Evolutionary conservation across 2,113 vertebrate species (phyloP).

Genomic region (Chroicocephalus ridibundus): DNA sequence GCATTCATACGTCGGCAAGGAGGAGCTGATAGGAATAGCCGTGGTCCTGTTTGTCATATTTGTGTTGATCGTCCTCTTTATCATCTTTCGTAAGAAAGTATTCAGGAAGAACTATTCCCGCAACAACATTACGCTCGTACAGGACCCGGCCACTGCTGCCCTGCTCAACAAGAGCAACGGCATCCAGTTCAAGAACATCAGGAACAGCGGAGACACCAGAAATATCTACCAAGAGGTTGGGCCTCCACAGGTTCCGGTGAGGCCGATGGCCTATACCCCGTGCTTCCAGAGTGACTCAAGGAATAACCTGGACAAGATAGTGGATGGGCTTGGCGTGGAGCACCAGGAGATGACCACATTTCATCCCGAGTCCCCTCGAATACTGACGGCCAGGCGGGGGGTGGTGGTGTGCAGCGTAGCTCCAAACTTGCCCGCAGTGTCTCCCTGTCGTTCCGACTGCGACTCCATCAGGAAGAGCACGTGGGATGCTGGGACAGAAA

Average conservation of each 20-base stretch:
- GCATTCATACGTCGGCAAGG: slow-evolving; percentile 90
- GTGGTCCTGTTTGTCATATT: slow-evolving; percentile 92
- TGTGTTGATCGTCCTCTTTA: slow-evolving; percentile 85
- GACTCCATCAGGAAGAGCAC: slow-evolving; percentile 91
- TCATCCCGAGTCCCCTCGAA: slow-evolving; percentile 91
- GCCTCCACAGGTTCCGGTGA: slow-evolving; percentile 92
- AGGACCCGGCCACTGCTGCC: slow-evolving; percentile 92
- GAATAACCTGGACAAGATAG: slow-evolving; percentile 88
- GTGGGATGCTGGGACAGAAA: slow-evolving; percentile 85
- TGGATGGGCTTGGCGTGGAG: slow-evolving; percentile 82
- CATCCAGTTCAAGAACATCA: slow-evolving; percentile 86
- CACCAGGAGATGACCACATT: slow-evolving; percentile 97
- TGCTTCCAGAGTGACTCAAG: slow-evolving; percentile 92
- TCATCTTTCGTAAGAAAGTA: slow-evolving; percentile 93
- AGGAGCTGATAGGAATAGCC: slow-evolving; percentile 93
- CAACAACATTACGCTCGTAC: slow-evolving; percentile 91
- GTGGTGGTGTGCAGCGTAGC: slow-evolving; percentile 97
- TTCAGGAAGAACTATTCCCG: slow-evolving; percentile 95
- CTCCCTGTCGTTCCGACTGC: slow-evolving; percentile 90
- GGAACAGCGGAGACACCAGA: slow-evolving; percentile 82
- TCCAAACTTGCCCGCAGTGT: slow-evolving; percentile 88
- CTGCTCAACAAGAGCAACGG: slow-evolving; percentile 94
- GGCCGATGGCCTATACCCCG: slow-evolving; percentile 95
- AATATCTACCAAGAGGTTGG: slow-evolving; percentile 87
- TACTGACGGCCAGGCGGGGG: slow-evolving; percentile 85